phyloP scores from a whole-genome alignment of 2,888 invertebrate genomes.

The Crematogaster levior region DNA sequence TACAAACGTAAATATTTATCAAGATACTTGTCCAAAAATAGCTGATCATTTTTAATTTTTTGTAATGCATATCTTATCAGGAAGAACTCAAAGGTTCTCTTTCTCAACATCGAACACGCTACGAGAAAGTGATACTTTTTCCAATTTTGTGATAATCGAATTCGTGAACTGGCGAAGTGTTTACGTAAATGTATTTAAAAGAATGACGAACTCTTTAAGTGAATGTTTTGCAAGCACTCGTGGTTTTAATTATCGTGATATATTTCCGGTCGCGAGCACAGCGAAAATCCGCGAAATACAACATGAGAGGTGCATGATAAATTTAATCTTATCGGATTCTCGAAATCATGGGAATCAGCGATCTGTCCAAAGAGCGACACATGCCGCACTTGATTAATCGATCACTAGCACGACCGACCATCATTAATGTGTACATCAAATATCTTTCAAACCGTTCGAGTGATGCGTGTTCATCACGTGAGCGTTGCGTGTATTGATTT shows the following conservation, averaged over 20 bases:
- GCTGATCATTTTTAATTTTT: neutral
- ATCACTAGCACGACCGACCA: neutral
- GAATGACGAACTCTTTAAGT: neutral
- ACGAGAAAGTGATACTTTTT: neutral
- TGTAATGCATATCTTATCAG: neutral
- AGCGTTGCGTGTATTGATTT: neutral
- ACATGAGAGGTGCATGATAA: too few species aligned
- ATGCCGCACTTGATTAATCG: neutral
- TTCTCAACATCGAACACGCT: neutral
- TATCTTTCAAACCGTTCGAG: neutral
- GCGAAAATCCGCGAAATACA: neutral
- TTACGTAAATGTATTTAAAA: neutral
- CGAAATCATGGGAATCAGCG: neutral
- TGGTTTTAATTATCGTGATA: neutral
- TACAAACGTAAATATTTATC: neutral
- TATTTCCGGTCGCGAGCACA: neutral
- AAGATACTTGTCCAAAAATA: neutral
- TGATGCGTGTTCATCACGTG: slow-evolving; percentile 17
- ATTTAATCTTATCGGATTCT: neutral
- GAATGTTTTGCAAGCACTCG: neutral
- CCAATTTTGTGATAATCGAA: neutral
- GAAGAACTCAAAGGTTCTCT: neutral
- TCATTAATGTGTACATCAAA: neutral
- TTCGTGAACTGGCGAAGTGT: neutral
- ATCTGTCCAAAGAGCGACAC: neutral